Evolutionary conservation across 2,888 invertebrate species (phyloP), one percentile per base, ranked within the genome.

Genomic region (Drosophila fungiperda): DNA sequence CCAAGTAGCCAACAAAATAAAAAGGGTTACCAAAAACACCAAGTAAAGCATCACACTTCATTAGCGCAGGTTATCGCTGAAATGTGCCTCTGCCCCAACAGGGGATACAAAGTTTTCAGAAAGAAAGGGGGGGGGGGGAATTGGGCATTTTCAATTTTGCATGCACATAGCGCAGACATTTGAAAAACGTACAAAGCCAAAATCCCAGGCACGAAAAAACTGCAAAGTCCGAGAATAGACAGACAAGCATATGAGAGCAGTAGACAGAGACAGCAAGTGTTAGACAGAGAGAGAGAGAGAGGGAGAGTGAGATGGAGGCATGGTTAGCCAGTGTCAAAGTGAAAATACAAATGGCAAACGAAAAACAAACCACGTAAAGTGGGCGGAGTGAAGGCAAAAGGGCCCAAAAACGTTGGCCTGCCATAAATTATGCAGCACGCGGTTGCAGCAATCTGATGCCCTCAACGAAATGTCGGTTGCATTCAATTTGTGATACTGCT

Each of bases 401-500:
- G 48, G 40, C 49, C 15, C 23, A 72, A 69, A 69, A 67, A 55
- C 60, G 73, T 66, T 70, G 87, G 68, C 54, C 58, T 69, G 68
- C 79, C 83, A 89, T 89, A 87, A 87, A 87, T 89, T 87, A 87
- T 87, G 86, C 89, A 89, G 77, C 77, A 87, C 87, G 89, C 86
- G 89, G 85, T 83, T 73, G 84, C 87, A 81, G 89, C 89, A 87
- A 87, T 86, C 89, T 88, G 86, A 86, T 86, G 84, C 89, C 84
- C 84, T 64, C 66, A 61, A 72, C 77, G 61, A 76, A 69, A 82
- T 75, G 75, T 75, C 78, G 75, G 64, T 78, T 75, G 83, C 85
- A 82, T 85, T 85, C 85, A 85, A 85, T 85, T 85, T 83, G 78
- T 70, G 64, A 66, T 68, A 68, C 62, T 55, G 32, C 26, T 57